Conservation (phyloP, 1,140 invertebrate genomes). For the Sminthurides bifidus region DNA sequence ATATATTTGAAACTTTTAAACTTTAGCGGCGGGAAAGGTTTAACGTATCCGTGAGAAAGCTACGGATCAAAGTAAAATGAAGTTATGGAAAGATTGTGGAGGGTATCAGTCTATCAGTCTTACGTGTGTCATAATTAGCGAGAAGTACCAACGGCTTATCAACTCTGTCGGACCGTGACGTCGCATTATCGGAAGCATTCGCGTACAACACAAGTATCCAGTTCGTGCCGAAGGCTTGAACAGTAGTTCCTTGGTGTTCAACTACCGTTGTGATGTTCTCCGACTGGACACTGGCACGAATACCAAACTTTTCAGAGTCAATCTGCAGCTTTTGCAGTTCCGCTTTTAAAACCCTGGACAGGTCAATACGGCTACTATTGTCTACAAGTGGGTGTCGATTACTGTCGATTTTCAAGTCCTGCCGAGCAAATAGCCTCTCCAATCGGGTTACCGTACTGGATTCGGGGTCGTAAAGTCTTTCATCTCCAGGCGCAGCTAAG, state of each 20-base stretch:
- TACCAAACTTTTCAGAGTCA: neutral
- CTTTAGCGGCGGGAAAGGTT: neutral
- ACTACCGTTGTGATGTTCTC: neutral
- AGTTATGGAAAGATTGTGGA: neutral
- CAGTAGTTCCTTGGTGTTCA: neutral
- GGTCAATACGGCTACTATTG: neutral
- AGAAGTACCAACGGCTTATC: conserved; percentile 19
- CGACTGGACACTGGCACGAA: neutral
- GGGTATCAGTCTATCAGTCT: neutral
- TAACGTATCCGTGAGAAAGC: neutral
- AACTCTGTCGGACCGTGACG: no score
- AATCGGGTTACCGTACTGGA: neutral
- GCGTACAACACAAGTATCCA: conserved; percentile 6
- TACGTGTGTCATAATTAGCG: conserved; percentile 22
- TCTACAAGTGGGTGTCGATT: neutral
- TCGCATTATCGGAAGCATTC: neutral
- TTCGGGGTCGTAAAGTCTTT: no score
- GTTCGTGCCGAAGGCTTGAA: conserved; percentile 2
- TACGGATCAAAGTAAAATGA: neutral
- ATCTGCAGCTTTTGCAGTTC: neutral
- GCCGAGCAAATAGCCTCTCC: conserved; percentile 2
- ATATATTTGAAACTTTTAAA: neutral
- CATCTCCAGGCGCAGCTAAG: no score
- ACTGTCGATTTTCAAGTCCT: neutral
- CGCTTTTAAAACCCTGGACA: neutral